Evolutionary conservation across 2,888 invertebrate genomes (phyloP), one percentile per base, ranked within the genome.

Genomic region (Fragum fragum): DNA sequence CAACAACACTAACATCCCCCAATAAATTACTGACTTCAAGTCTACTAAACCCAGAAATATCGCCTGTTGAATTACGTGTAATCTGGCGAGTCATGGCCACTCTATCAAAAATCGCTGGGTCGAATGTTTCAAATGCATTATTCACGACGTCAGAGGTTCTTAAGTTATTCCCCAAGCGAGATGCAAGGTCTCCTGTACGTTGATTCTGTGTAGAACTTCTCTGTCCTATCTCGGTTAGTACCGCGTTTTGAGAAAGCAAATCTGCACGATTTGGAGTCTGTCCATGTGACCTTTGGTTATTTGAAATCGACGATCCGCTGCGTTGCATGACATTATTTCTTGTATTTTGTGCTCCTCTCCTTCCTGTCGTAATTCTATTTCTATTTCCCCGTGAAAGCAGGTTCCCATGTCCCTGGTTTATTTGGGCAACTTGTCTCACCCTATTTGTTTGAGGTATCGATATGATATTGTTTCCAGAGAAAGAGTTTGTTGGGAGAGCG

Each of bases 21-120:
- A 47, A n/a, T 26, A 57, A 57, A 14, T 57, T 23, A 57, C 1
- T 57, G 14, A 14, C 28, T 26, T 11, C 9, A n/a, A 57, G 26
- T 1, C 57, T 57, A 18, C 18, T 57, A 28, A 57, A 57, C 1
- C 63, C 36, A 63, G 63, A 36, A 0, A 36, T 1, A 3, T 2
- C 36, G 18, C 1, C 9, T 1, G 32, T 63, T 16, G n/a, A 29
- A n/a, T 63, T 66, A 11, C 23, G n/a, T 23, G 23, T 26, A 23
- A 66, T 42, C 7, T 42, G 6, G 5, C 66, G 66, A 21, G 66
- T 66, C 66, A 66, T 42, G 3, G 66, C 66, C 18, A 66, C 36
- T 11, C n/a, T 39, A 23, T 66, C 66, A 18, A 66, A 66, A 14
- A 42, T 32, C 2, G 39, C 39, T 0, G 66, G 66, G n/a, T 66